Conservation (phyloP, 2,113 vertebrate species). For the Meleagris gallopavo region DNA sequence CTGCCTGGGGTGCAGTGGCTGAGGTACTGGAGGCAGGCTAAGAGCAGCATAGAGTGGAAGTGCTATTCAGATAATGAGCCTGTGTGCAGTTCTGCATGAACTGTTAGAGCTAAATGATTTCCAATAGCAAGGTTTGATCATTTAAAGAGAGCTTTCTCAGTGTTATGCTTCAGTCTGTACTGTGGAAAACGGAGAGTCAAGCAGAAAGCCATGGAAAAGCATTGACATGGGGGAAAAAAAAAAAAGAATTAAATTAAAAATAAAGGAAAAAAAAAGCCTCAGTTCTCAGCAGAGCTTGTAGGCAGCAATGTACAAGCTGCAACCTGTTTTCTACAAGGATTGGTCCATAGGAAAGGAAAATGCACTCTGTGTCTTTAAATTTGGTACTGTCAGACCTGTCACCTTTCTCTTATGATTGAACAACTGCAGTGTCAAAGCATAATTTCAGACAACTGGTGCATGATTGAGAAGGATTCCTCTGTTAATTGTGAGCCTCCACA, state of each 20-base stretch:
- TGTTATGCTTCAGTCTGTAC: background rate
- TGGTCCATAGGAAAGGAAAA: background rate
- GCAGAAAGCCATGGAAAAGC: background rate
- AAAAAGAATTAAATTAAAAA: too few relatives aligned
- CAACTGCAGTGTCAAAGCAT: background rate
- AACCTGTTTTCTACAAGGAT: background rate
- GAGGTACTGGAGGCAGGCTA: background rate
- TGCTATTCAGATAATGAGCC: background rate
- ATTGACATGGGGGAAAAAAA: background rate
- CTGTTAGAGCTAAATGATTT: background rate
- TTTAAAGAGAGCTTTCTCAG: background rate
- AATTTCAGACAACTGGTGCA: slow-evolving; percentile 9
- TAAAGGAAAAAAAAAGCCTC: background rate
- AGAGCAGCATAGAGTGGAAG: background rate
- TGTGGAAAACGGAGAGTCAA: background rate
- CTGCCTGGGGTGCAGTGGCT: background rate
- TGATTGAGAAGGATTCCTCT: slow-evolving; percentile 44
- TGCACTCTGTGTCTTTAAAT: background rate
- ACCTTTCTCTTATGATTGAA: background rate
- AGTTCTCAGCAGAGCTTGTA: background rate
- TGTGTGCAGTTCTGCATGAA: background rate
- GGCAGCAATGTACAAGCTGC: background rate
- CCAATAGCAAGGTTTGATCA: background rate
- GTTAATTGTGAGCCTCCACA: background rate
- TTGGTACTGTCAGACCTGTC: slow-evolving; percentile 26